Conservation (phyloP, 2,797 vertebrate genomes). For the Typhlichthys eigenmanni region DNA sequence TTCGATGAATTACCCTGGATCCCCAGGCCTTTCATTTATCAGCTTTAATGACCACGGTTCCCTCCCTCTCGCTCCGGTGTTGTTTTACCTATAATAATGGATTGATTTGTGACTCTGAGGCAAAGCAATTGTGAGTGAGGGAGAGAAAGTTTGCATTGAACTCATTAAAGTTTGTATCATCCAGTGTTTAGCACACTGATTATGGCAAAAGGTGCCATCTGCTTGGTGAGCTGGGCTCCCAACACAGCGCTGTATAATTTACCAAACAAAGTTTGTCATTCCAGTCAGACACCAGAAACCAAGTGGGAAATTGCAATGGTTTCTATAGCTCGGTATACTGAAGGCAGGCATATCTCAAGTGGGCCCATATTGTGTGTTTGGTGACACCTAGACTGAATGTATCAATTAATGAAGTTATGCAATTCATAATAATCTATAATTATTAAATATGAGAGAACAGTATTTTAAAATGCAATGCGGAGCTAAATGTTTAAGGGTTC, state of each 20-base stretch:
- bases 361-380: slow-evolving; percentile 54
- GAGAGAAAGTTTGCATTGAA: slow-evolving; percentile 75
- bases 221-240: slow-evolving; percentile 67
- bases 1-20: slow-evolving; percentile 53
- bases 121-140: slow-evolving; percentile 55
- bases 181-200: slow-evolving; percentile 74
- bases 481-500: too few relatives aligned
- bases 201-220: slow-evolving; percentile 76
- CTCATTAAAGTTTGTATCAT: slow-evolving; percentile 80
- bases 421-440: slow-evolving; percentile 28
- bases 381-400: slow-evolving; percentile 35
- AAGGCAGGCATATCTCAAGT: slow-evolving; percentile 55
- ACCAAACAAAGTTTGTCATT: slow-evolving; percentile 70
- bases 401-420: slow-evolving; percentile 63
- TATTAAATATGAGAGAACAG: too few relatives aligned
- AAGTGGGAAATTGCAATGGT: slow-evolving; percentile 26
- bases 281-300: slow-evolving; percentile 54
- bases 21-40: slow-evolving; percentile 64
- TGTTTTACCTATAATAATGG: slow-evolving; percentile 73
- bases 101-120: slow-evolving; percentile 70
- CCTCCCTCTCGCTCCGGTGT: slow-evolving; percentile 63
- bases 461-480: too few relatives aligned
- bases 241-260: slow-evolving; percentile 67
- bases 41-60: slow-evolving; percentile 66
- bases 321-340: slow-evolving; percentile 38